Evolutionary conservation across 2,113 vertebrate genomes (phyloP), one percentile per base, ranked within the genome.

Genomic region (Formicarius rufipectus): DNA sequence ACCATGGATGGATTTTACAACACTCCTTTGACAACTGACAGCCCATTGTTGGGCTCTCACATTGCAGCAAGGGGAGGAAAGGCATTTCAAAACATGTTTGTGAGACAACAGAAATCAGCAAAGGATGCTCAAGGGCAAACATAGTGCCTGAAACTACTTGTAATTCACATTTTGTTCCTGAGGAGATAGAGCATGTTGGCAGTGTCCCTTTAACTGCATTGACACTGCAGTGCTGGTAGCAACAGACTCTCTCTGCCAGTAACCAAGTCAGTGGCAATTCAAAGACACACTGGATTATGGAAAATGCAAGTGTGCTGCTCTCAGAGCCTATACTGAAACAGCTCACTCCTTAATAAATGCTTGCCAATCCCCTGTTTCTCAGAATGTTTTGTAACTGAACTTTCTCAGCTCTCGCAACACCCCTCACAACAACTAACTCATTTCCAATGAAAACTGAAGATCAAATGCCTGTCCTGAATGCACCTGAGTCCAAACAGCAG

Each of bases 131-230:
- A 95, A 90, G 79, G 90, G 73, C 82, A 95, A 92, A 66, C 82
- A 71, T 4, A 75, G 56, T 64, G 88, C 72, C 93, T 81, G 60
- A 92, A 96, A 81, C 76, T 95, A 92, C 44, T 95, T 92, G 73
- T 78, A 96, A 94, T 93, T 84, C 88, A 96, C 39, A 33, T 89
- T 96, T 92, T 94, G 87, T 83, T 94, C 68, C 82, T 30, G 69
- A 87, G 72, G 73, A 96, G 49, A n/a, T 72, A 68, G 76, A 9
- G 7, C 13, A 10, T 83, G 40, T 81, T 96, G 87, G 60, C 87
- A 75, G 20, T 78, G 83, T 91, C 92, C 79, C 79, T 94, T 77
- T 86, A 86, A 58, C 92, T 52, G 79, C 40, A 74, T 67, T 94
- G 82, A 75, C 78, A 83, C 82, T 0, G 11, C 90, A 94, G 90